Evolutionary conservation across 2,797 vertebrate genomes (phyloP), one percentile per base, ranked within the genome.

Genomic region (Paramormyrops hopkinsi): DNA sequence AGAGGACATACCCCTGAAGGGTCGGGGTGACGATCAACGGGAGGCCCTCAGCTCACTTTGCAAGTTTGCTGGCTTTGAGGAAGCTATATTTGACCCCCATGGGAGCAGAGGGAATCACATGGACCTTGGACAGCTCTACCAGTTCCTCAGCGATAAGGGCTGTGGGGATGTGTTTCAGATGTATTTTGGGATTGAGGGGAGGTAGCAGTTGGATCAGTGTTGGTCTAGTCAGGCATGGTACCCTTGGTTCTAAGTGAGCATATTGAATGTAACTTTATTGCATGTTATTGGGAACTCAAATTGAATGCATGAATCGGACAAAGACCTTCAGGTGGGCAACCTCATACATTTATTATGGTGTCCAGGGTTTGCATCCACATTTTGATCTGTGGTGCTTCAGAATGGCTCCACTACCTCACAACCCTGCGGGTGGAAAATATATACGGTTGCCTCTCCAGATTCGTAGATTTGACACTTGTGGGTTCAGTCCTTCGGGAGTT

Each of bases 41-140:
- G 88, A 92, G 89, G 88, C 83, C 51, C 84, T 93, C 0, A 95
- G 96, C 91, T 96, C 94, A n/a, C 94, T 96, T 90, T 95, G 96
- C 0, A 97, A 96, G 86, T 99, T 99, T 93, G 92, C 96, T 1
- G 86, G 93, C 91, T 98, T 99, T 92, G 97, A 99, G 93, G 99
- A 99, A 93, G 96, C 97, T 14, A 94, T 95, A 91, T 99, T 99
- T 91, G 96, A 96, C 93, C 97, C 97, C 7, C 97, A 96, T 53
- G 98, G 98, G 92, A 95, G 94, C 92, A 95, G 97, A 94, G 97
- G 97, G 87, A 98, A 97, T 92, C 98, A 98, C 93, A 99, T 99
- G 98, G 98, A 99, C 95, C 96, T 99, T 48, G 98, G 99, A 48
- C 97, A 97, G 91, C 96, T 99, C 0, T 99, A 98, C 95, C 97